A percentile compares a stretch with the other conserved stretches of the same genome.
phyloP scores from a whole-genome alignment of 2,888 invertebrate species.

The Apeira syringaria region DNA sequence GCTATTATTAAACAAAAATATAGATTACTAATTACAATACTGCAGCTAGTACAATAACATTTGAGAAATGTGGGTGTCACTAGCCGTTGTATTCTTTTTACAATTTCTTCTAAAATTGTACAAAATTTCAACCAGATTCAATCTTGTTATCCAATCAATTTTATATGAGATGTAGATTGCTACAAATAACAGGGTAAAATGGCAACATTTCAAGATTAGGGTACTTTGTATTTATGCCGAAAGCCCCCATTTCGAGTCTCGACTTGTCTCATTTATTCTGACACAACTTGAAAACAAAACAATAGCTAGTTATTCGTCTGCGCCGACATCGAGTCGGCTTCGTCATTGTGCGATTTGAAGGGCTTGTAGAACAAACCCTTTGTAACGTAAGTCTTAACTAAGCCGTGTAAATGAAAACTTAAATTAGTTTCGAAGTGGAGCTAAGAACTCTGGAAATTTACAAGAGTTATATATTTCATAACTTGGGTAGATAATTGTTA shows the following conservation, averaged over 20 bases:
- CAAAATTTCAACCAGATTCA: no score
- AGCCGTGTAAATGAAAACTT: slow-evolving; percentile 61
- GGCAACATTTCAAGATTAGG: slow-evolving; percentile 8
- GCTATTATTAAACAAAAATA: no score
- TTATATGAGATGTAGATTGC: background rate
- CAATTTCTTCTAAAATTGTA: no score
- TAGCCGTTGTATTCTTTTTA: no score
- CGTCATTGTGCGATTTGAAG: slow-evolving; percentile 45
- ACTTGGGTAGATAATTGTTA: no score
- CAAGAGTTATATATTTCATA: no score
- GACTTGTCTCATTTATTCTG: slow-evolving; percentile 42
- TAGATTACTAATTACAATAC: no score
- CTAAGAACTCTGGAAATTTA: slow-evolving; percentile 24
- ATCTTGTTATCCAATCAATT: background rate
- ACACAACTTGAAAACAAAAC: slow-evolving; percentile 52
- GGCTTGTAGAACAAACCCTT: slow-evolving; percentile 60
- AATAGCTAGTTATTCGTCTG: slow-evolving; percentile 52
- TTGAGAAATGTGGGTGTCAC: no score
- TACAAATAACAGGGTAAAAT: background rate
- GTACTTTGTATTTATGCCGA: slow-evolving; percentile 21
- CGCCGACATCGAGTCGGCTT: slow-evolving; percentile 45
- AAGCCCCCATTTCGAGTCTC: slow-evolving; percentile 37
- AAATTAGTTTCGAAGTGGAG: slow-evolving; percentile 54
- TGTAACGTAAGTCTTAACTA: slow-evolving; percentile 54
- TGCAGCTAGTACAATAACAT: no score